These are phyloP conservation scores for Antheraea assamensis DNA, from an alignment of 2,888 invertebrate genomes.

Conservation along the genomic window DNA sequence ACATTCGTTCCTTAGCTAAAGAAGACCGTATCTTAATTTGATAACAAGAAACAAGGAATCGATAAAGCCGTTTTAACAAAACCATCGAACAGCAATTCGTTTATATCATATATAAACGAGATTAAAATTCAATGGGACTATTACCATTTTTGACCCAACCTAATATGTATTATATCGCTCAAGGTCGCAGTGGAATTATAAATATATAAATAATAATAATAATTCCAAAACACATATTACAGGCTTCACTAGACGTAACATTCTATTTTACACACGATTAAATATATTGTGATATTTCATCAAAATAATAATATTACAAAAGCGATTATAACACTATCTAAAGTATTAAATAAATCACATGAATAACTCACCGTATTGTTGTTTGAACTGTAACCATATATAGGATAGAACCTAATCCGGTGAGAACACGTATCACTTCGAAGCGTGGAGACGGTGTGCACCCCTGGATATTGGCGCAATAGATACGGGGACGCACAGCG, in stretches of 20 bases:
- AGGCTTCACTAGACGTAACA: not conserved
- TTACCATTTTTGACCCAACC: not conserved
- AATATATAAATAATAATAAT: not conserved
- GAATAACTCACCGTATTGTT: not conserved
- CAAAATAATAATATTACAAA: not conserved
- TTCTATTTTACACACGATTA: not conserved
- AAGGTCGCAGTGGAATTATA: not conserved
- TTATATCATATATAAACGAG: too few species aligned
- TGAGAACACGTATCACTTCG: not conserved
- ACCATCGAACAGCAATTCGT: too few species aligned
- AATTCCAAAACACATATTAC: not conserved
- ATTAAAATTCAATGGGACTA: too few species aligned
- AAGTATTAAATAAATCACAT: not conserved
- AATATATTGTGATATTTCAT: too few species aligned
- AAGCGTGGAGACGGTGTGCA: not conserved
- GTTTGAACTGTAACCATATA: not conserved
- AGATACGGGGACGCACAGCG: conserved; percentile 30
- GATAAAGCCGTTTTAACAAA: too few species aligned
- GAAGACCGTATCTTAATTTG: too few species aligned
- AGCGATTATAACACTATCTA: not conserved
- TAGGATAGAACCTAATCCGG: not conserved
- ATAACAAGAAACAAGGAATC: too few species aligned
- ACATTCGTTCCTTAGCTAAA: too few species aligned
- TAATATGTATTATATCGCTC: not conserved
- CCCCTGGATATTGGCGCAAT: conserved; percentile 28